phyloP scores from a whole-genome alignment of 35 echinoderm and acorn worm species.

The Nesometra sesokonis region DNA sequence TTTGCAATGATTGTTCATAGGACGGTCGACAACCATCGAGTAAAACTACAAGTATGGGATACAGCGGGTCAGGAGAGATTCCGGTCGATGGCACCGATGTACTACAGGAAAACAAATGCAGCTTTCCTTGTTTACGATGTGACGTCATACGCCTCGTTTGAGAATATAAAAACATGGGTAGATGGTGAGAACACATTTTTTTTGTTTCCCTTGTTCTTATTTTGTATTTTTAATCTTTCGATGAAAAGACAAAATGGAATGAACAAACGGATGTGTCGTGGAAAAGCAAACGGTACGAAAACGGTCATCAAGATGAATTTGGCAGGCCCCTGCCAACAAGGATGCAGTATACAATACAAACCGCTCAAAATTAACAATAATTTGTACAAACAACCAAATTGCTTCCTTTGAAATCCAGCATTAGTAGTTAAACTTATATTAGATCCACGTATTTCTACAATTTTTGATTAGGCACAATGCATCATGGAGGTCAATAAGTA shows the following conservation, averaged over 20 bases:
- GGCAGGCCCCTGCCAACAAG: too few relatives aligned
- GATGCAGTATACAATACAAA: too few relatives aligned
- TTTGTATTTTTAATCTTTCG: not conserved
- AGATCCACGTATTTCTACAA: too few relatives aligned
- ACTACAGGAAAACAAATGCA: slow-evolving; percentile 95
- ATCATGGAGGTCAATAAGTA: too few relatives aligned
- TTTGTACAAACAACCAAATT: too few relatives aligned
- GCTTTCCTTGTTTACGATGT: slow-evolving; percentile 94
- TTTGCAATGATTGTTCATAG: too few relatives aligned
- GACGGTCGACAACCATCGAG: slow-evolving; percentile 86
- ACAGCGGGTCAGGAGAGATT: slow-evolving; percentile 96
- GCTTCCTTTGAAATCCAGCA: too few relatives aligned
- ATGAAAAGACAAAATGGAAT: not conserved
- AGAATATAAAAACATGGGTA: slow-evolving; percentile 66
- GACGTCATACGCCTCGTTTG: slow-evolving; percentile 60
- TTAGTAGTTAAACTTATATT: too few relatives aligned
- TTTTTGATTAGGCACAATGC: too few relatives aligned
- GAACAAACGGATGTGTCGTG: not conserved
- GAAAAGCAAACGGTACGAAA: too few relatives aligned
- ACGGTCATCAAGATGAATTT: too few relatives aligned
- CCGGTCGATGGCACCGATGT: slow-evolving; percentile 93
- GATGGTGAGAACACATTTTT: slow-evolving; percentile 38
- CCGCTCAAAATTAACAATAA: too few relatives aligned
- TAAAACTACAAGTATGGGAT: slow-evolving; percentile 91
- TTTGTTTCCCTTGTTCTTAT: not conserved